phyloP scores from a whole-genome alignment of 2,113 vertebrate species.

The Rhodinocichla rosea region DNA sequence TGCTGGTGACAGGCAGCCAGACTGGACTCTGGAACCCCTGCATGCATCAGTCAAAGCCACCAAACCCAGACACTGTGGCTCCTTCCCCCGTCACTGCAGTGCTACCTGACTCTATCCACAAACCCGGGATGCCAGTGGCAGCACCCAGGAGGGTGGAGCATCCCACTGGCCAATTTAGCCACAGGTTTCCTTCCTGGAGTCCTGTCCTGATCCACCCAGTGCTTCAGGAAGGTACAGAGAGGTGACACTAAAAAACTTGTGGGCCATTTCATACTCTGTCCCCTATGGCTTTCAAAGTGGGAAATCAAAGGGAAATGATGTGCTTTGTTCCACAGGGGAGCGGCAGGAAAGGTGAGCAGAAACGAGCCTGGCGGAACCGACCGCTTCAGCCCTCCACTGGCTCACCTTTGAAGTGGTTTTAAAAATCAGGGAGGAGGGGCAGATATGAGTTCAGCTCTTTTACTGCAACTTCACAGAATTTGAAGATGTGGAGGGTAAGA shows the following conservation, averaged over 20 bases:
- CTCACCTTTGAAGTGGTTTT: slow-evolving; percentile 54
- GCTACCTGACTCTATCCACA: neutral
- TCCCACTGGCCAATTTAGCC: neutral
- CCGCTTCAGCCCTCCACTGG: neutral
- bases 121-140: accelerated
- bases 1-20: neutral
- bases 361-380: neutral
- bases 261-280: neutral
- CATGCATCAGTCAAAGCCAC: accelerated
- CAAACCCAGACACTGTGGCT: accelerated
- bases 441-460: slow-evolving; percentile 24
- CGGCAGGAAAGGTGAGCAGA: slow-evolving; percentile 15
- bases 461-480: slow-evolving; percentile 16
- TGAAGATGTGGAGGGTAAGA: neutral
- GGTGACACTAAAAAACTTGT: neutral
- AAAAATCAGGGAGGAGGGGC: slow-evolving; percentile 48
- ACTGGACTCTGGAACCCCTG: too few species aligned
- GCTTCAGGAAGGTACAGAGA: neutral
- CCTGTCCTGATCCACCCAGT: neutral
- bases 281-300: slow-evolving; percentile 13
- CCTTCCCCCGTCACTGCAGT: accelerated
- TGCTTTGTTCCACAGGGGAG: slow-evolving; percentile 45
- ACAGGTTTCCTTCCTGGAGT: neutral
- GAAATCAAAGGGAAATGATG: slow-evolving; percentile 26
- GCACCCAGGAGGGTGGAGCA: neutral